phyloP scores from a whole-genome alignment of 35 echinoderm and acorn worm species.

The Lytechinus pictus region DNA sequence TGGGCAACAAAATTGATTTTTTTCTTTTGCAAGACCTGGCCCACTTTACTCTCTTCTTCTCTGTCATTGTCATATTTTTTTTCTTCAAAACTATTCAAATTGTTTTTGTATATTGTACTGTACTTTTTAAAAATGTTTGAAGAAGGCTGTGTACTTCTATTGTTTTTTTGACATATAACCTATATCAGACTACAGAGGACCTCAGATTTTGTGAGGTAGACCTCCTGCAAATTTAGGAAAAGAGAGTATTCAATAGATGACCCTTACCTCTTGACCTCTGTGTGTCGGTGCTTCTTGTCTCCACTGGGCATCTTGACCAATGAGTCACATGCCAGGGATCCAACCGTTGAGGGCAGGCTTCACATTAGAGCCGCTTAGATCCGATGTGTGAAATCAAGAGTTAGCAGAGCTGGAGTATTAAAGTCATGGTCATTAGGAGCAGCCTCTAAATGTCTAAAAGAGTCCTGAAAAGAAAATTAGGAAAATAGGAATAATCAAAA shows the following conservation, averaged over 20 bases:
- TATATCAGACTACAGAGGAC: too few relatives aligned
- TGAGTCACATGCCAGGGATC: constrained; percentile 39
- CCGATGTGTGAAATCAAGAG: neutral
- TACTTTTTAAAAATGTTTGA: too few relatives aligned
- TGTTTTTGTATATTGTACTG: too few relatives aligned
- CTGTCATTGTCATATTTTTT: too few relatives aligned
- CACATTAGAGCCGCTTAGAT: neutral
- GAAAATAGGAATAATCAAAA: neutral
- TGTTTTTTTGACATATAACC: too few relatives aligned
- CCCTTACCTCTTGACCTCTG: constrained; percentile 20
- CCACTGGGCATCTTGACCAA: constrained; percentile 54
- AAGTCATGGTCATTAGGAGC: neutral
- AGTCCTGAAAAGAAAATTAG: neutral
- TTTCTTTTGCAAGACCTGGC: too few relatives aligned
- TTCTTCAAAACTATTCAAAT: too few relatives aligned
- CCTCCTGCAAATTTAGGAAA: too few relatives aligned
- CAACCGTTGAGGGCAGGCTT: neutral
- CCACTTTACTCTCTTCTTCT: too few relatives aligned
- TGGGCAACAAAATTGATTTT: too few relatives aligned
- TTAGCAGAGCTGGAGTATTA: neutral
- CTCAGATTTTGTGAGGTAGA: too few relatives aligned
- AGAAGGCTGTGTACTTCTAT: too few relatives aligned
- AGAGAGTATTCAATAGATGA: neutral
- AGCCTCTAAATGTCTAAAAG: neutral
- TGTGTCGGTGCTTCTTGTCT: constrained; percentile 56